These are phyloP conservation scores for Leguminivora glycinivorella DNA, from an alignment of 1,140 invertebrate species.

Conservation along the genomic window DNA sequence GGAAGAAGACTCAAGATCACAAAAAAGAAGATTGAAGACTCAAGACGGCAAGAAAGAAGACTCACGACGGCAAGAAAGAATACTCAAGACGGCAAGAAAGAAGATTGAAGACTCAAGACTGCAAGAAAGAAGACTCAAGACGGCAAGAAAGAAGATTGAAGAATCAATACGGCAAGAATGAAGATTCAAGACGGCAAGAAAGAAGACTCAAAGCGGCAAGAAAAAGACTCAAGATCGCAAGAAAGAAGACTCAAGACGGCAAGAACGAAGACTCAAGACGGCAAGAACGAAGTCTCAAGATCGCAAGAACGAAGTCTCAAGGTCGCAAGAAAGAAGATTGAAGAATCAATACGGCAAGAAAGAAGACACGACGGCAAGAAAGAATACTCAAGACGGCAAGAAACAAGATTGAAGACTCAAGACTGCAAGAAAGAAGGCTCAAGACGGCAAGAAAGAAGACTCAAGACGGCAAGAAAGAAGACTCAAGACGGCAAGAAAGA, in stretches of 20 bases:
- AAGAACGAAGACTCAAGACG: slow-evolving; percentile 13
- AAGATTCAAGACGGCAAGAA: slow-evolving; percentile 2
- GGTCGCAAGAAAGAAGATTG: neutral
- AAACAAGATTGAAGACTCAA: slow-evolving; percentile 12
- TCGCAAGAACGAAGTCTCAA: neutral
- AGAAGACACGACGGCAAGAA: neutral
- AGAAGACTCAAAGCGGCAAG: neutral
- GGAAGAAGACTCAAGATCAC: too few relatives aligned
- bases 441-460: slow-evolving; percentile 29
- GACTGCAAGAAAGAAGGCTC: neutral
- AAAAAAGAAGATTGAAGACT: too few relatives aligned
- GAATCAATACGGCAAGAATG: neutral
- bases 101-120: slow-evolving; percentile 32
- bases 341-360: neutral
- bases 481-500: neutral
- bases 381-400: neutral
- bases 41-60: slow-evolving; percentile 30
- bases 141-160: neutral
- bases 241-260: slow-evolving; percentile 5
- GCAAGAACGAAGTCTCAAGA: neutral
- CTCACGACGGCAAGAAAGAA: neutral
- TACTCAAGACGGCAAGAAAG: neutral
- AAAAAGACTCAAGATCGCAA: slow-evolving; percentile 33
- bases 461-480: slow-evolving; percentile 21
- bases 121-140: slow-evolving; percentile 15